phyloP scores from a whole-genome alignment of 2,888 invertebrate genomes.

The Lepidocyrtoides sp. region DNA sequence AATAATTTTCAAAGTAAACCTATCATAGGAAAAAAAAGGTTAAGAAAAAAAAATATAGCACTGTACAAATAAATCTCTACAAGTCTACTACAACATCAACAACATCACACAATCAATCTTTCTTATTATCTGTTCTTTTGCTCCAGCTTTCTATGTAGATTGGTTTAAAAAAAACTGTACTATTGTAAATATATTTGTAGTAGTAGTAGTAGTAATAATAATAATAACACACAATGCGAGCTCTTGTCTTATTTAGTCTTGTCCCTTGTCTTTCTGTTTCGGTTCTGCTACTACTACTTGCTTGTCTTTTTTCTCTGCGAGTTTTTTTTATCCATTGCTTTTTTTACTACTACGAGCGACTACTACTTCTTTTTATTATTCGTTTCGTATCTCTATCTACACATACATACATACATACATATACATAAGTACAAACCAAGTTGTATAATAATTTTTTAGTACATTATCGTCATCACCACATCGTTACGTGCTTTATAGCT shows the following conservation, averaged over 20 bases:
- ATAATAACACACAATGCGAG: constrained; percentile 25
- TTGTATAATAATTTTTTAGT: constrained; percentile 14
- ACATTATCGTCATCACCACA: constrained; percentile 67
- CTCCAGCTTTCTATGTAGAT: no score
- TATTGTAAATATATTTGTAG: no score
- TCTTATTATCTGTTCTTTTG: constrained; percentile 41
- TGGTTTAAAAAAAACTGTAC: no score
- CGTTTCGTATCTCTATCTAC: no score
- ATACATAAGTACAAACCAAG: no score
- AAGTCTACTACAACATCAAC: constrained; percentile 7
- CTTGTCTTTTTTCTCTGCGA: constrained; percentile 44
- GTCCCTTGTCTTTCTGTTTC: constrained; percentile 77
- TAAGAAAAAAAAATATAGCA: constrained; percentile 22
- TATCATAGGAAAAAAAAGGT: constrained; percentile 18
- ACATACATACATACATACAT: no score
- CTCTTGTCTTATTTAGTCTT: constrained; percentile 82
- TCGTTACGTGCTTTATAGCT: constrained; percentile 49
- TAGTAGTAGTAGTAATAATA: no score
- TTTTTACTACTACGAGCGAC: constrained; percentile 15
- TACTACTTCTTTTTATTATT: no score
- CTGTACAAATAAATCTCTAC: no score
- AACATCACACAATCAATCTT: constrained; percentile 37
- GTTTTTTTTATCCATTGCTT: constrained; percentile 67
- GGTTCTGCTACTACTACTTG: constrained; percentile 66
- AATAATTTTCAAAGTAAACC: no score